A percentile compares a stretch with the other conserved stretches of the same genome.
These are phyloP conservation scores for Callyntrura guangdongensis DNA, from an alignment of 2,888 invertebrate genomes.

Conservation along the genomic window DNA sequence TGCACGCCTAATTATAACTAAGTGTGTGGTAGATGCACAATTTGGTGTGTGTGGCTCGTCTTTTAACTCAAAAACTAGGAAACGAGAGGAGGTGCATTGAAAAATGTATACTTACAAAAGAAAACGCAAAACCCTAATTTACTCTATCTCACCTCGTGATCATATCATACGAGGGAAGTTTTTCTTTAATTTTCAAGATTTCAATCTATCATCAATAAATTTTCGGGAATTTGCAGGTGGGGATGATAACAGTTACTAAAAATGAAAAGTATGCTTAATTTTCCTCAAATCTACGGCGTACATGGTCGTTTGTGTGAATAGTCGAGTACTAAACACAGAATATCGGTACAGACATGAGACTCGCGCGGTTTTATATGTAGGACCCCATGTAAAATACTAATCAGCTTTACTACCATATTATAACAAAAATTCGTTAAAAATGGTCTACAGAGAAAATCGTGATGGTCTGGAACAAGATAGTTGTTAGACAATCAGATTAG, in stretches of 20 bases:
- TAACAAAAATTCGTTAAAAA: conserved; percentile 12
- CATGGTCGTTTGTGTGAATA: no score
- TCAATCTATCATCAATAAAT: conserved; percentile 83
- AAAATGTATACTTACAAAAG: neutral
- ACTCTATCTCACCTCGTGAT: conserved; percentile 77
- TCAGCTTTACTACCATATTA: neutral
- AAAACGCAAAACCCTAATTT: conserved; percentile 67
- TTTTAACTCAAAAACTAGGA: conserved; percentile 15
- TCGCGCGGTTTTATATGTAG: conserved; percentile 13
- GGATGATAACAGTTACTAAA: conserved; percentile 49
- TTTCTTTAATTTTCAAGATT: conserved; percentile 82
- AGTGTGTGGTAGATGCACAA: conserved; percentile 70
- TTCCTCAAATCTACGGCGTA: neutral
- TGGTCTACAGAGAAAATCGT: conserved; percentile 57
- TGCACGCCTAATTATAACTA: conserved; percentile 75
- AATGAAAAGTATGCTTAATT: neutral
- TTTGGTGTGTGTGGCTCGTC: conserved; percentile 22
- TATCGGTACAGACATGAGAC: neutral
- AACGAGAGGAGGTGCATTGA: neutral
- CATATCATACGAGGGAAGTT: conserved; percentile 56
- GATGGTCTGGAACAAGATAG: conserved; percentile 48
- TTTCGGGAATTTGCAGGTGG: conserved; percentile 74
- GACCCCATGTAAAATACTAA: neutral
- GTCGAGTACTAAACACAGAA: no score
- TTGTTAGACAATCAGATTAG: conserved; percentile 58